A percentile compares a stretch with the other conserved stretches of the same genome.
Conservation (phyloP, 2,113 vertebrate species). For the Heterotis niloticus region DNA sequence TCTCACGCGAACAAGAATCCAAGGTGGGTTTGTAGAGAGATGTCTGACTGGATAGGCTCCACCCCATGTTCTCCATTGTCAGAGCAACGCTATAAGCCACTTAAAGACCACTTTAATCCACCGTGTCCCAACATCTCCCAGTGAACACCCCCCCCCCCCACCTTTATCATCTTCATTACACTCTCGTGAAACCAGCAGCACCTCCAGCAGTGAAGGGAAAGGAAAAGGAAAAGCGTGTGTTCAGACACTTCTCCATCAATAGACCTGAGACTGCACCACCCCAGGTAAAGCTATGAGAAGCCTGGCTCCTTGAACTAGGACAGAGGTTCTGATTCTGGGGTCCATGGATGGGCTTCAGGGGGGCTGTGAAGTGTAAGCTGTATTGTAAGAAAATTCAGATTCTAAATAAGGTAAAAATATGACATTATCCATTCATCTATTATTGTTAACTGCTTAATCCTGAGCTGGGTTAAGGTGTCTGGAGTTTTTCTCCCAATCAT, state of each 20-base stretch:
- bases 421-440: no score
- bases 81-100: neutral
- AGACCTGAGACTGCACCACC: neutral
- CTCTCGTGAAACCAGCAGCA: neutral
- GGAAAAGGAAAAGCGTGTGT: neutral
- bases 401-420: no score
- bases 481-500: no score
- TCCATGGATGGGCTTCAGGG: no score
- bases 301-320: no score
- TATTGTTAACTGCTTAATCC: no score
- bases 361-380: no score
- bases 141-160: neutral
- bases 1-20: neutral
- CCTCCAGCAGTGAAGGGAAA: neutral
- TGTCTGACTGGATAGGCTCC: neutral
- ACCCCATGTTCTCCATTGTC: neutral
- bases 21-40: neutral
- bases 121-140: neutral
- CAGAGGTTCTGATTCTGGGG: no score
- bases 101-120: neutral
- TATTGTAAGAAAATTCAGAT: no score
- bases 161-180: neutral
- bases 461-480: no score
- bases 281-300: no score
- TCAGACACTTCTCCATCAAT: neutral